Evolutionary conservation across 2,113 vertebrate species (phyloP).

Genomic region (Rhagologus leucostigma): DNA sequence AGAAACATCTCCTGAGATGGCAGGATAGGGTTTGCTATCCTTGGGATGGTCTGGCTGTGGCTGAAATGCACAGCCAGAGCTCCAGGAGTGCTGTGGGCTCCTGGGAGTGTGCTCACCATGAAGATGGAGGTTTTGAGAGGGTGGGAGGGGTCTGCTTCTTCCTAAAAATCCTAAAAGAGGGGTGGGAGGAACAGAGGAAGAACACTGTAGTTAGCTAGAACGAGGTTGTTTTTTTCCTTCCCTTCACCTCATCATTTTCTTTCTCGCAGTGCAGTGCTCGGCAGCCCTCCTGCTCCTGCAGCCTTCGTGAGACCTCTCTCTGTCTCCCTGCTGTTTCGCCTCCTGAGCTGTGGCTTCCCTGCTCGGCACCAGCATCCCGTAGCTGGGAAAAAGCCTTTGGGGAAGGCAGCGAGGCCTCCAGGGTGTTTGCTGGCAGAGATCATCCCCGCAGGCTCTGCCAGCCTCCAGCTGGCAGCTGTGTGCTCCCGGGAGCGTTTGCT

Average conservation of each 20-base stretch:
- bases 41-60: not conserved
- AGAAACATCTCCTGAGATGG: not conserved
- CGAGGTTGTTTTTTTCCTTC: fast-evolving
- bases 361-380: not conserved
- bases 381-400: not conserved
- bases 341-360: not conserved
- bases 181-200: not conserved
- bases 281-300: not conserved
- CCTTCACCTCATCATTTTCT: not conserved
- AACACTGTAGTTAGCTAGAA: not conserved
- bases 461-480: not conserved
- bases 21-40: not conserved
- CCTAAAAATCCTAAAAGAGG: not conserved
- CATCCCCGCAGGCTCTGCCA: not conserved
- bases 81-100: not conserved
- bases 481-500: not conserved
- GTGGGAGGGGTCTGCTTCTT: not conserved
- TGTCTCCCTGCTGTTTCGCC: not conserved
- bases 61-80: not conserved
- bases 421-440: not conserved
- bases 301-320: not conserved
- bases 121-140: not conserved
- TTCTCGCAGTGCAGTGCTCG: not conserved
- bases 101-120: not conserved
- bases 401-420: not conserved